Evolutionary conservation across 2,113 vertebrate genomes (phyloP), one percentile per base, ranked within the genome.

Genomic region (Aplodontia rufa): DNA sequence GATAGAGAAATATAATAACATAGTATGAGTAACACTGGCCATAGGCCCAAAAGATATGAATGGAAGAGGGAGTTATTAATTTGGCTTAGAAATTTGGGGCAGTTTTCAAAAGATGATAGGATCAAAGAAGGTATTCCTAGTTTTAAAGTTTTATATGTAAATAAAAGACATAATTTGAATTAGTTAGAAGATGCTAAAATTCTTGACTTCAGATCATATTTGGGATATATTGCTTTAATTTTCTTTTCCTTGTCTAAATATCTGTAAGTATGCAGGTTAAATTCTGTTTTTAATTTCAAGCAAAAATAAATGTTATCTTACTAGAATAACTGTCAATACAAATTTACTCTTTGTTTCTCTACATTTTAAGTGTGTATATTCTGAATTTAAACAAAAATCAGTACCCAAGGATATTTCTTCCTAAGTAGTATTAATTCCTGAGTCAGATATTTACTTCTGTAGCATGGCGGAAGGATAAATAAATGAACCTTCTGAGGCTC

Each of bases 211-310:
- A 66, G 87, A 75, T 92, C 74, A 16, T 72, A 80, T 37, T 84
- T 92, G 49, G 37, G n/a, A 24, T 85, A 7, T 62, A 40, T 40
- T 79, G 20, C 71, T 68, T 92, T 72, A 32, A 68, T 87, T 96
- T 87, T 86, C 45, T 69, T 53, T 90, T 90, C 30, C 49, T 88
- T 37, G 19, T 45, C 69, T 82, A 53, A 37, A 13, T 49, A 95
- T 30, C 47, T 30, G 20, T 47, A 74, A 20, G 6, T 78, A 60
- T 87, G 55, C 47, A 53, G 26, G 60, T 90, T 83, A 94, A 90
- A 87, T 53, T 94, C 55, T 94, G n/a, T 47, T 51, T 93, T 93
- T 80, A 80, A 80, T 75, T 90, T 86, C 40, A 79, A 87, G 74
- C 49, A 47, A 1, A 64, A n/a, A 80, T 62, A 62, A 74, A 47